phyloP scores from a whole-genome alignment of 2,888 invertebrate species.

The Phasia obesa region DNA sequence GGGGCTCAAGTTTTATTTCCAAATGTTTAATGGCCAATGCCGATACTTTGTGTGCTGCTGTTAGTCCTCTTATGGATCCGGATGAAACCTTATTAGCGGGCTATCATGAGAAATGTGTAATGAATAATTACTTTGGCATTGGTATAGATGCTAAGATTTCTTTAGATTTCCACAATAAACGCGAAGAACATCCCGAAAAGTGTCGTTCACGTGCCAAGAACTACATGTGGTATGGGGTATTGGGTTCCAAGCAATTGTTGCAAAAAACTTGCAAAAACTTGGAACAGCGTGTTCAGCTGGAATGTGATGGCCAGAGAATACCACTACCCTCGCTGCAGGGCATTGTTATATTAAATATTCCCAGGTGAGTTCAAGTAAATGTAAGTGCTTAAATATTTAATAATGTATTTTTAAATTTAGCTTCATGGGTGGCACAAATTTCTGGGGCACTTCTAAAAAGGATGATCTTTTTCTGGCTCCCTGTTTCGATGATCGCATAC shows the following conservation, averaged over 20 bases:
- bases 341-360: constrained; percentile 97
- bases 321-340: constrained; percentile 97
- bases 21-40: constrained; percentile 97
- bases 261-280: constrained; percentile 97
- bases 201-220: constrained; percentile 96
- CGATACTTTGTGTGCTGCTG: constrained; percentile 97
- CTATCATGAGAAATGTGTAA: constrained; percentile 95
- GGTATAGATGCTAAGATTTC: constrained; percentile 99
- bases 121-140: constrained; percentile 99
- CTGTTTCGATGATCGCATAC: constrained; percentile 96
- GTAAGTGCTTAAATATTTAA: not conserved
- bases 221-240: constrained; percentile 96
- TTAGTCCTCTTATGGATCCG: constrained; percentile 96
- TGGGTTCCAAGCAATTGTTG: constrained; percentile 89
- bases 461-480: constrained; percentile 96
- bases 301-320: constrained; percentile 97
- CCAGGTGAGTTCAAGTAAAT: constrained; percentile 84
- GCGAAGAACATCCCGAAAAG: constrained; percentile 98
- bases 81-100: constrained; percentile 94
- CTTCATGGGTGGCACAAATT: constrained; percentile 99
- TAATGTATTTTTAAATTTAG: constrained; percentile 82
- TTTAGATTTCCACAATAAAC: constrained; percentile 97
- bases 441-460: constrained; percentile 97
- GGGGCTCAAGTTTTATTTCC: constrained; percentile 92
- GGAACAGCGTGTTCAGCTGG: constrained; percentile 96